Conservation (phyloP, 2,797 vertebrate species). For the Orientallactaga sibirica region DNA sequence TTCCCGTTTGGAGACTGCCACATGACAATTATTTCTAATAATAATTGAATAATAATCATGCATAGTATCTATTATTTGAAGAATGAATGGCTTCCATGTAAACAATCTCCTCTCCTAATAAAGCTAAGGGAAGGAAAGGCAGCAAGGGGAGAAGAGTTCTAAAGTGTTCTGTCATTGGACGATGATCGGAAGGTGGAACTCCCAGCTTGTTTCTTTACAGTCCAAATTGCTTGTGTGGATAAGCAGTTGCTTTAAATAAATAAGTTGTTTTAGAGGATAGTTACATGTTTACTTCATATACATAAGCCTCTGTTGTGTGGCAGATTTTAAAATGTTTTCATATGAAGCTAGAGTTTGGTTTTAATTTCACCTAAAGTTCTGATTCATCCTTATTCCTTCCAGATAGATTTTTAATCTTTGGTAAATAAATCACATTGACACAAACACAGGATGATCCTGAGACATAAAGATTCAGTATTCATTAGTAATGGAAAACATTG, state of each 20-base stretch:
- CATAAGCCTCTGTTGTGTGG: neutral
- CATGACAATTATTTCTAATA: neutral
- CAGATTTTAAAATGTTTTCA: slow-evolving; percentile 3
- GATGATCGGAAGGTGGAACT: neutral
- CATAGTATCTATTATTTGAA: slow-evolving; percentile 44
- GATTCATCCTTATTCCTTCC: neutral
- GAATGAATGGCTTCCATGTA: neutral
- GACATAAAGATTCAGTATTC: slow-evolving; percentile 51
- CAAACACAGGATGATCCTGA: neutral
- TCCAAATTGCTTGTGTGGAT: neutral
- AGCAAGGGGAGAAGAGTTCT: neutral
- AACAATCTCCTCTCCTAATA: neutral
- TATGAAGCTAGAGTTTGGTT: slow-evolving; percentile 25
- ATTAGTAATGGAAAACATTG: slow-evolving; percentile 16
- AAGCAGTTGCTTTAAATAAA: neutral
- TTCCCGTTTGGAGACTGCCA: neutral
- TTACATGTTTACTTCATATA: neutral
- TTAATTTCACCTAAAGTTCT: slow-evolving; percentile 46
- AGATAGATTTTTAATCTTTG: slow-evolving; percentile 14
- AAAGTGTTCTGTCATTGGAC: neutral
- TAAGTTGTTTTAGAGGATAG: neutral
- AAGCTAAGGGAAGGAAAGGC: neutral
- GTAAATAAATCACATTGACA: slow-evolving; percentile 25
- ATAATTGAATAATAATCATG: neutral
- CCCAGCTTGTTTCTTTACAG: neutral